Evolutionary conservation across 2,797 vertebrate species (phyloP), one percentile per base, ranked within the genome.

Genomic region (Chaunax sp.): DNA sequence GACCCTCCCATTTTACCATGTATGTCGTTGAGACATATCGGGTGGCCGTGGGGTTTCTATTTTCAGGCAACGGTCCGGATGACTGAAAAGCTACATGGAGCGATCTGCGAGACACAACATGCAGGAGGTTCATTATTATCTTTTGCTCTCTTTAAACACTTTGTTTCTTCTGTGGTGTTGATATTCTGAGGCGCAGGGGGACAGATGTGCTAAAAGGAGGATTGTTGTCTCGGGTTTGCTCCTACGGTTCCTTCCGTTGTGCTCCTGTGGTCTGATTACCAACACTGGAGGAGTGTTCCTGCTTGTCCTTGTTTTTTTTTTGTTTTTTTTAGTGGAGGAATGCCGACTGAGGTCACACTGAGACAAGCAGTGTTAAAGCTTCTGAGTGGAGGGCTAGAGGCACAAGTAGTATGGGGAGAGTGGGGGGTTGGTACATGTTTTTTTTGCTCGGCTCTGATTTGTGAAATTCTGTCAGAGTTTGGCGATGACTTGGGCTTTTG

Each of bases 51-150:
- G 77, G 77, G 80, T 92, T 92, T 93, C 95, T 98, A 97, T 97
- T 97, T 97, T 96, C 94, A 95, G 95, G 94, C 88, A 90, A 89
- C 87, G 91, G 60, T 92, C 89, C 94, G 92, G 94, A 94, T 96
- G 94, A 95, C 94, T 94, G 91, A 92, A 95, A 94, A 90, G 92
- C 92, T 93, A 93, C 94, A 96, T 93, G 93, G 93, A 93, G 87
- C 90, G 75, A 90, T 87, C 93, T 79, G 72, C 91, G 72, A 86
- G 90, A 87, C 90, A 91, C 91, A 94, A 87, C 90, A 93, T 93
- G 92, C 89, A 93, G 90, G 91, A 94, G 94, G 93, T 94, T 90
- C 59, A 87, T 80, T 83, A 82, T 79, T 68, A 74, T 45, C 79
- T 81, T 88, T 86, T 65, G 72, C 45, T 70, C 74, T 63, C 81